phyloP scores from a whole-genome alignment of 2,797 vertebrate genomes.

The Poecilia velifera region DNA sequence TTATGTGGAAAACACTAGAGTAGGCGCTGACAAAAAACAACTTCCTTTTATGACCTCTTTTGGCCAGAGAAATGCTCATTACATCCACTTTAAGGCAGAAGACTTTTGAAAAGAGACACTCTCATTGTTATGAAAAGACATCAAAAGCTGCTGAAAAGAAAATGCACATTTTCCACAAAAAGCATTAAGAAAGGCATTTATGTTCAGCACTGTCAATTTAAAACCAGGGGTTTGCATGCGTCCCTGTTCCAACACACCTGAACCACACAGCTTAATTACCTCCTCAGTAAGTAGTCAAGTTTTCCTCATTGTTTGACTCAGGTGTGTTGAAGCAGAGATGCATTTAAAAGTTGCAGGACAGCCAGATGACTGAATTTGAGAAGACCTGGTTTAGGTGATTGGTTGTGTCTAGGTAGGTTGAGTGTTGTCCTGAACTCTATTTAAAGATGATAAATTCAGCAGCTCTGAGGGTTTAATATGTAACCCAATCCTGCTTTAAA shows the following conservation, averaged over 20 bases:
- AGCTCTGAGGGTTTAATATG: background rate
- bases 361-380: background rate
- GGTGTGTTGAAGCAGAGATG: background rate
- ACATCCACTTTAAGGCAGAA: slow-evolving; percentile 16
- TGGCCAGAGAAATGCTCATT: slow-evolving; percentile 36
- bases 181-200: background rate
- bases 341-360: background rate
- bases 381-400: background rate
- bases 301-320: background rate
- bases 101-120: background rate
- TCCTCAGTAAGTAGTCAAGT: background rate
- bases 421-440: background rate
- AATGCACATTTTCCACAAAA: background rate
- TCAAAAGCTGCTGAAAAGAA: background rate
- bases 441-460: background rate
- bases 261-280: background rate
- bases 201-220: background rate
- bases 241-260: background rate
- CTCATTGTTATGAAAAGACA: background rate
- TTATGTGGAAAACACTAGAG: slow-evolving; percentile 55
- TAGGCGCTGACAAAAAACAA: slow-evolving; percentile 52
- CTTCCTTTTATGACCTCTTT: slow-evolving; percentile 59
- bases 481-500: background rate
- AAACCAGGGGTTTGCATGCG: background rate
- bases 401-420: background rate